A percentile compares a stretch with the other conserved stretches of the same genome.
These are phyloP conservation scores for Pterocles burchelli DNA, from an alignment of 2,113 vertebrate species.

Conservation along the genomic window DNA sequence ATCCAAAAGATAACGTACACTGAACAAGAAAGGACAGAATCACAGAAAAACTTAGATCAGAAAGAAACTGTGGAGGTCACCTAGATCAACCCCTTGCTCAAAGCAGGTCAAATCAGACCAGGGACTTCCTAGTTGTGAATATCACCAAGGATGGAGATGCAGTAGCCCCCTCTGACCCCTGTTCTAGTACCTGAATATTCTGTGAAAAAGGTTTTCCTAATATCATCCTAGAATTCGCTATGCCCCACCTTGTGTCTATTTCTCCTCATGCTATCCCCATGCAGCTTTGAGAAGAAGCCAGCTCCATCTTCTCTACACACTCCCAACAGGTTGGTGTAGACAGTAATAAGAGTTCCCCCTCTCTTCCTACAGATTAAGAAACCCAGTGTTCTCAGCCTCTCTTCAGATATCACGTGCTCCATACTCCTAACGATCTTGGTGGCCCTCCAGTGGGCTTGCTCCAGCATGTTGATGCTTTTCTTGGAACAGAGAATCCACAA, in stretches of 20 bases:
- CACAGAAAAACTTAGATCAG: background rate
- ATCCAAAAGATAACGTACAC: background rate
- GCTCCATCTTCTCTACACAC: background rate
- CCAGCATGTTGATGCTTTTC: background rate
- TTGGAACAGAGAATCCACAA: background rate
- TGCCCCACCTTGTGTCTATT: background rate
- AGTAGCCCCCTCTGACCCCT: background rate
- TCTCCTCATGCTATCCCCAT: background rate
- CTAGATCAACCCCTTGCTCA: too few species aligned
- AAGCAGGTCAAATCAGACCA: background rate
- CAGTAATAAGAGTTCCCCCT: background rate
- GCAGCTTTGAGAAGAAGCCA: background rate
- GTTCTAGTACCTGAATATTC: background rate
- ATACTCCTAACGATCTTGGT: background rate
- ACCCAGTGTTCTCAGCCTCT: background rate
- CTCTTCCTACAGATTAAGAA: background rate
- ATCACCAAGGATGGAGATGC: background rate
- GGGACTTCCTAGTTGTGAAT: background rate
- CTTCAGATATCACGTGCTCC: background rate
- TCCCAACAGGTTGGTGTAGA: background rate
- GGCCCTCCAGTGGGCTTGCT: background rate
- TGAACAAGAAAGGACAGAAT: background rate
- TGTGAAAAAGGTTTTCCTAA: background rate
- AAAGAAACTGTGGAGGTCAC: background rate
- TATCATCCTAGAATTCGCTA: background rate